Evolutionary conservation across 2,888 invertebrate genomes (phyloP).

Genomic region (Rhimphoctona megacephalus): DNA sequence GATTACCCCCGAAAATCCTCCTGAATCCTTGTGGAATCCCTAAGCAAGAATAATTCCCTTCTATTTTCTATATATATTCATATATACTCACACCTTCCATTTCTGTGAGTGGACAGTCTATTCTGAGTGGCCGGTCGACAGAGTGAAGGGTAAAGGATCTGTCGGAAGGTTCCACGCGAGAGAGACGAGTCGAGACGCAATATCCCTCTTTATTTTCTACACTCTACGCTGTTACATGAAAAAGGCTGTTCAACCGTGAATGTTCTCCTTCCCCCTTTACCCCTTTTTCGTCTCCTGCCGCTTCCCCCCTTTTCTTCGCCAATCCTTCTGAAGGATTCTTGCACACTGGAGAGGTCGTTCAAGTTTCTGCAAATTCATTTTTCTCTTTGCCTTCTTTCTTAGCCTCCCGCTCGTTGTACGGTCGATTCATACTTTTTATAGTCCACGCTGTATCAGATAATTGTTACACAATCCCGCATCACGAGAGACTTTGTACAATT

Average conservation of each 20-base stretch:
- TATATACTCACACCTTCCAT: background rate
- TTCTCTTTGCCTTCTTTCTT: conserved; percentile 2
- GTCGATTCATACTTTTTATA: background rate
- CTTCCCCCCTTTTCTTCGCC: background rate
- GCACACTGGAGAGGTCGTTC: conserved; percentile 28
- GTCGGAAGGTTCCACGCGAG: conserved; percentile 35
- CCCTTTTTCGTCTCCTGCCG: background rate
- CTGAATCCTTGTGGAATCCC: conserved; percentile 58
- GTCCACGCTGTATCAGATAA: conserved; percentile 14
- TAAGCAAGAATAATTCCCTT: conserved; percentile 57
- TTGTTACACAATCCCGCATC: conserved; percentile 4
- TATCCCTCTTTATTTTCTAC: conserved; percentile 58
- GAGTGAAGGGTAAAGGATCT: conserved; percentile 39
- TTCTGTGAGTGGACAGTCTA: conserved; percentile 28
- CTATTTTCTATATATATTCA: background rate
- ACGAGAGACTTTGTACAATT: conserved; percentile 17
- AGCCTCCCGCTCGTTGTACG: background rate
- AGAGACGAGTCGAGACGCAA: conserved; percentile 23
- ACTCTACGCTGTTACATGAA: conserved; percentile 69
- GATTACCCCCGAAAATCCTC: conserved; percentile 64
- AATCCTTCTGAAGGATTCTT: conserved; percentile 19
- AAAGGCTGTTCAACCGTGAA: conserved; percentile 74
- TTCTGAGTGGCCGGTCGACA: conserved; percentile 9
- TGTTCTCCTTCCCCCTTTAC: conserved; percentile 51
- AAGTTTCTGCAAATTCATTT: conserved; percentile 44